Percentiles rank a stretch among this genome's conserved stretches.
These are phyloP conservation scores for Drosophila nigricruria DNA, from an alignment of 2,888 invertebrate genomes.

Conservation along the genomic window DNA sequence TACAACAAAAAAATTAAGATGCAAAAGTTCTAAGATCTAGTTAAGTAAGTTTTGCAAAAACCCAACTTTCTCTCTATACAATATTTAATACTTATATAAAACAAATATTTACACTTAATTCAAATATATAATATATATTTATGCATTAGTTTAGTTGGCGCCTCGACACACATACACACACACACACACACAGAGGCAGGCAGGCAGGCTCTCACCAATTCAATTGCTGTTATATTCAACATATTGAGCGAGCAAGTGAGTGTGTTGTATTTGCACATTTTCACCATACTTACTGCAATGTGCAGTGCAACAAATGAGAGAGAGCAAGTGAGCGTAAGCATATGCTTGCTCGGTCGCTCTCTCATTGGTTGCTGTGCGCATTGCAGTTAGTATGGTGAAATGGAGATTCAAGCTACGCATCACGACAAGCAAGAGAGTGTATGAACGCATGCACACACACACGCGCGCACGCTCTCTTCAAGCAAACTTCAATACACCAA, in stretches of 20 bases:
- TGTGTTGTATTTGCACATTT: not conserved
- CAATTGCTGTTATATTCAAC: not conserved
- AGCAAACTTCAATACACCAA: not conserved
- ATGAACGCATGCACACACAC: not conserved
- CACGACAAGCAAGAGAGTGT: not conserved
- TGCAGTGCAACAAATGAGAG: not conserved
- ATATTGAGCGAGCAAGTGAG: not conserved
- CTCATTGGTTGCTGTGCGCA: not conserved
- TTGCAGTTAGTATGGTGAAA: not conserved
- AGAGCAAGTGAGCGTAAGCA: not conserved
- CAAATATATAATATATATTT: constrained; percentile 23
- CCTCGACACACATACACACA: constrained; percentile 9
- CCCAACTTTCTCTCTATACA: constrained; percentile 26
- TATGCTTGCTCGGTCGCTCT: not conserved
- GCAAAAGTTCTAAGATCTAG: constrained; percentile 40
- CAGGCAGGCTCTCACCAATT: not conserved
- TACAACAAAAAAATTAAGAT: not conserved
- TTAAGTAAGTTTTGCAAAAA: constrained; percentile 40
- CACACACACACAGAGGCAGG: not conserved
- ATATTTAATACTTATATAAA: constrained; percentile 37
- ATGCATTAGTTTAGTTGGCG: constrained; percentile 46
- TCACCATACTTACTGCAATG: not conserved
- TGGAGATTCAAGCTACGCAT: not conserved
- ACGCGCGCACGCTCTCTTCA: not conserved
- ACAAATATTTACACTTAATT: constrained; percentile 34